A percentile compares a stretch with the other conserved stretches of the same genome.
These are phyloP conservation scores for Prorops nasuta DNA, from an alignment of 1,140 invertebrate genomes.

Conservation along the genomic window DNA sequence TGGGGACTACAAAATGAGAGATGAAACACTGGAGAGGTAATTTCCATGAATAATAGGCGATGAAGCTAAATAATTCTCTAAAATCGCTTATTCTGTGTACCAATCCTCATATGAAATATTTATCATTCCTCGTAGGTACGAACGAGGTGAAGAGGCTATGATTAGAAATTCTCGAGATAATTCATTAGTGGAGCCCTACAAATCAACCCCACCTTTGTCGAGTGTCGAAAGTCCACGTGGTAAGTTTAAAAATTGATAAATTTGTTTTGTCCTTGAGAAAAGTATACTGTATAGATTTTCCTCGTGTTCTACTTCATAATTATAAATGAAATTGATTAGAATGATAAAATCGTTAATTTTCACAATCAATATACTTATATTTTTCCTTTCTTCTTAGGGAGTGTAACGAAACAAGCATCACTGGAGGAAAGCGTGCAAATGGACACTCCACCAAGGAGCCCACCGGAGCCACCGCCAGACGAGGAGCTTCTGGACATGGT, in stretches of 20 bases:
- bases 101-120: neutral
- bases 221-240: slow-evolving; percentile 44
- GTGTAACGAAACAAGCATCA: slow-evolving; percentile 51
- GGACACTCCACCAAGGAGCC: slow-evolving; percentile 54
- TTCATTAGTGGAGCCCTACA: slow-evolving; percentile 49
- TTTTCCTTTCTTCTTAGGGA: slow-evolving; percentile 29
- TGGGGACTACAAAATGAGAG: slow-evolving; percentile 48
- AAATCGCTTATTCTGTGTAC: too few relatives aligned
- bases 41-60: too few relatives aligned
- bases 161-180: slow-evolving; percentile 46
- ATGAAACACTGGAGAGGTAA: slow-evolving; percentile 52
- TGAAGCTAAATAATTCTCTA: too few relatives aligned
- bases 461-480: slow-evolving; percentile 52
- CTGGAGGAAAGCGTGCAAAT: slow-evolving; percentile 55
- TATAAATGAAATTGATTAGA: too few relatives aligned
- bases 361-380: neutral
- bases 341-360: neutral
- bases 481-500: slow-evolving; percentile 55
- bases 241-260: slow-evolving; percentile 26
- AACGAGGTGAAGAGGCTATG: slow-evolving; percentile 45
- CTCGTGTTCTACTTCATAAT: too few relatives aligned
- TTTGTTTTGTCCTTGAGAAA: too few relatives aligned
- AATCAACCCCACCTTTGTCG: slow-evolving; percentile 39
- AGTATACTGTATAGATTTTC: too few relatives aligned
- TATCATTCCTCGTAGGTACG: slow-evolving; percentile 34